Evolutionary conservation across 2,113 vertebrate genomes (phyloP), one percentile per base, ranked within the genome.

Genomic region (Phyllostomus hastatus): DNA sequence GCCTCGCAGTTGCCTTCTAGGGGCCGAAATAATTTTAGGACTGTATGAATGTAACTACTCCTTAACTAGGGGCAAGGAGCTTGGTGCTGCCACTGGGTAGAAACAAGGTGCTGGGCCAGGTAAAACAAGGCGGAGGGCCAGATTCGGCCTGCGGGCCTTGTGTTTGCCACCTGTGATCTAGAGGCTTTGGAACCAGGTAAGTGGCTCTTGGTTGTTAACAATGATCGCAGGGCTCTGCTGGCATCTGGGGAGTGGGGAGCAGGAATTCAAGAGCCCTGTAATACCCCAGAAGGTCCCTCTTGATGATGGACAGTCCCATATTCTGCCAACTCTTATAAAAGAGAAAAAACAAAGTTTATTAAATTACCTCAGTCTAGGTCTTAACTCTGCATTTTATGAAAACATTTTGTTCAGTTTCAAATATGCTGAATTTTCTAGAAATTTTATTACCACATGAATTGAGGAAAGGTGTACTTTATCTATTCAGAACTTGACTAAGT

Each of bases 331-430:
- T 91, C 80, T 41, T 89, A 54, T 33, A 69, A 75, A 80, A 54
- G 24, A 80, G 57, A 26, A 64, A 33, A 76, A 61, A 14, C 43
- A 38, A 94, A 75, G 17, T 86, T 76, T 41, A 26, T 59, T 3
- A 10, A 75, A 95, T 48, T 19, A 48, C 33, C 82, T 61, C 33
- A 75, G 59, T 88, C 35, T 28, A 75, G 11, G 67, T 50, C 33
- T 75, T 38, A 90, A 70, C 35, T 48, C 48, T 93, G 19, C 35
- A 57, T 57, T 81, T 94, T 73, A 75, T 46, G 22, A 81, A 54
- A 76, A 75, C 81, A 91, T 38, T 80, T 64, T 81, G 64, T 43
- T 95, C n/a, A 22, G n/a, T 89, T 88, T 41, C 81, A 91, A 50
- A 93, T 26, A 79, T 15, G 76, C 28, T 91, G 52, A 84, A 48